Base-by-base conservation (phyloP, 2,888 invertebrate species). In the Sminthurinus aureus region DNA sequence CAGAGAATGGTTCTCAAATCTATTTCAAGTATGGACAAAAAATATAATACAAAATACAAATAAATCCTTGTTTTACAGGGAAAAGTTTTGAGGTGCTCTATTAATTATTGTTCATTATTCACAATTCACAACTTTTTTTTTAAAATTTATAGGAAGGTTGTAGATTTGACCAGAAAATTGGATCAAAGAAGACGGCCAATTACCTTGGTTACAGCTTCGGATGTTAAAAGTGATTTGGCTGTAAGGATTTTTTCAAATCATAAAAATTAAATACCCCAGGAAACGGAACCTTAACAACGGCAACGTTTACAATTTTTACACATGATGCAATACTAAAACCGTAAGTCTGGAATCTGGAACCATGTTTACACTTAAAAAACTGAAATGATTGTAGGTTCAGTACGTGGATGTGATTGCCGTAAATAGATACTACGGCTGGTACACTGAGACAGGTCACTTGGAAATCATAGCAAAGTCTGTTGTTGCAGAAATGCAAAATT, bases 361-460 rank as follows among this genome's bases (percentile, higher is more conserved):
- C 15, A 66, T 24, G 24, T 24, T 22, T 71, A 20, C 15, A 58
- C 9, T 12, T 11, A 24, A 24, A 15, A 71, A 71, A 24, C 13
- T 38, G 26, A 51, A 51, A 51, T n/a, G 24, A n/a, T 38, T 76
- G 50, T 90, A 96, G 95, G 96, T 93, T 0, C 91, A 93, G 87
- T 92, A 92, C 90, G 91, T 98, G 88, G 99, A 99, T 90, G 93
- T 99, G 73, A 94, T 98, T 86, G 95, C 96, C 90, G 95, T 98
- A 90, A 99, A 99, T 92, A 94, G 98, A 20, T 99, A 99, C 91
- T 97, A 96, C 90, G 96, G 94, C 0, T 99, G 99, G 99, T 99
- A 99, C 91, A 91, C 91, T 0, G 95, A 97, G 90, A 91, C 95
- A 0, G 99, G 98, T 0, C 93, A 94, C 85, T 90, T 96, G 67